Conservation (phyloP, 2,888 invertebrate species). For the Brachyopa scutellaris region DNA sequence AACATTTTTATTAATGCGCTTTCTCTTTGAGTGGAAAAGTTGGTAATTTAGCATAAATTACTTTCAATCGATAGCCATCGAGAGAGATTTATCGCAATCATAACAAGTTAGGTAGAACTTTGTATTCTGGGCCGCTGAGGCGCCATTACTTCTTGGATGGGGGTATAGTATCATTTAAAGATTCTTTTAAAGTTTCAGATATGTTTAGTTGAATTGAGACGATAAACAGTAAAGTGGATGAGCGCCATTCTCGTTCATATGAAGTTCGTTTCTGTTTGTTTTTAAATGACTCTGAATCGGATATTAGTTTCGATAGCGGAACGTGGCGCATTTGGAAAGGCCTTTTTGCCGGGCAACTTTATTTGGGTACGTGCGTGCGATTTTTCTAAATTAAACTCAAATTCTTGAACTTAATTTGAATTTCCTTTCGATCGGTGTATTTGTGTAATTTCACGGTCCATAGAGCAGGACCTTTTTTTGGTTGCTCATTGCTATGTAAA, state of each 20-base stretch:
- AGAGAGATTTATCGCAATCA: slow-evolving; percentile 13
- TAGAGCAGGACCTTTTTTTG: slow-evolving; percentile 30
- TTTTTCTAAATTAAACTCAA: slow-evolving; percentile 45
- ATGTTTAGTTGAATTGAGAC: no score
- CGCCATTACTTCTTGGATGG: neutral
- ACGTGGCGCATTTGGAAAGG: neutral
- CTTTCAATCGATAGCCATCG: slow-evolving; percentile 28
- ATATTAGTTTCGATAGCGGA: slow-evolving; percentile 9
- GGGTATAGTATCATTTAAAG: neutral
- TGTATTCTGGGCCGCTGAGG: slow-evolving; percentile 5
- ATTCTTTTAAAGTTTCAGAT: slow-evolving; percentile 1
- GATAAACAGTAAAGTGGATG: neutral
- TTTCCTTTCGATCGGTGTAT: slow-evolving; percentile 14
- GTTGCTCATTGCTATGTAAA: neutral
- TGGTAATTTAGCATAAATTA: slow-evolving; percentile 52
- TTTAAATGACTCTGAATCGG: neutral
- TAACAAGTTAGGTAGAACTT: slow-evolving; percentile 30
- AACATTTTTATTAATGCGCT: slow-evolving; percentile 21
- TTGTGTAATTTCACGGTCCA: slow-evolving; percentile 55
- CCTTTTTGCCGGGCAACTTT: no score
- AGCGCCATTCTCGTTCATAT: neutral
- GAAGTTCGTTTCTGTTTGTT: neutral
- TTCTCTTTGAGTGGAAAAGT: slow-evolving; percentile 11
- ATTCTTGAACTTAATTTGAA: slow-evolving; percentile 37
- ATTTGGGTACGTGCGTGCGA: slow-evolving; percentile 33